phyloP scores from a whole-genome alignment of 2,888 invertebrate genomes.

The Scaptomyza caliginosa region DNA sequence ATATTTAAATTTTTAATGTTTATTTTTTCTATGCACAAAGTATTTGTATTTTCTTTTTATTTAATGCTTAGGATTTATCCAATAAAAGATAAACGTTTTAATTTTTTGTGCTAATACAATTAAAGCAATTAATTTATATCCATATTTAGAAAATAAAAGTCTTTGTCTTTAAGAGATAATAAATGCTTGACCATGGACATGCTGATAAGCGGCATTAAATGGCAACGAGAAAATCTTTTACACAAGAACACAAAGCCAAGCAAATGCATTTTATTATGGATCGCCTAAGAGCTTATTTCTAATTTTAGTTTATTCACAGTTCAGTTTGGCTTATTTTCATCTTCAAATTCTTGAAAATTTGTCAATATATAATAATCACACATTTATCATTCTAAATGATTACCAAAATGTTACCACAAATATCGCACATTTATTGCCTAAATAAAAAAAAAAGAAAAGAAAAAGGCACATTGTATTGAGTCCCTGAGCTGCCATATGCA shows the following conservation, averaged over 20 bases:
- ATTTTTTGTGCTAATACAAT: too few relatives aligned
- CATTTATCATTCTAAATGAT: slow-evolving; percentile 4
- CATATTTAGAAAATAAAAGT: too few relatives aligned
- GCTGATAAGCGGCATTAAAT: slow-evolving; percentile 13
- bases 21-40: too few relatives aligned
- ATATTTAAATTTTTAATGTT: too few relatives aligned
- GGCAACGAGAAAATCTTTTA: slow-evolving; percentile 2
- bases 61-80: too few relatives aligned
- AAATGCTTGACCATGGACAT: slow-evolving; percentile 17
- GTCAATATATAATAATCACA: slow-evolving; percentile 1
- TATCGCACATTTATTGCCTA: slow-evolving; percentile 12
- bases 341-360: neutral
- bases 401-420: slow-evolving; percentile 10
- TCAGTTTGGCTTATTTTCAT: neutral
- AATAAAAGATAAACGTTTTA: too few relatives aligned
- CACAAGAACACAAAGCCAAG: too few relatives aligned
- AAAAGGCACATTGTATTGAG: neutral
- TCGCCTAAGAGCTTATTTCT: neutral
- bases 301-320: neutral
- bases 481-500: slow-evolving; percentile 59
- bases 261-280: too few relatives aligned
- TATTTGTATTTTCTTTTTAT: too few relatives aligned
- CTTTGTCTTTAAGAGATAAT: neutral
- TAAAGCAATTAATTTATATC: too few relatives aligned
- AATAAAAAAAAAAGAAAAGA: neutral